Evolutionary conservation across 1,140 invertebrate species (phyloP).

Genomic region (Delia radicum): DNA sequence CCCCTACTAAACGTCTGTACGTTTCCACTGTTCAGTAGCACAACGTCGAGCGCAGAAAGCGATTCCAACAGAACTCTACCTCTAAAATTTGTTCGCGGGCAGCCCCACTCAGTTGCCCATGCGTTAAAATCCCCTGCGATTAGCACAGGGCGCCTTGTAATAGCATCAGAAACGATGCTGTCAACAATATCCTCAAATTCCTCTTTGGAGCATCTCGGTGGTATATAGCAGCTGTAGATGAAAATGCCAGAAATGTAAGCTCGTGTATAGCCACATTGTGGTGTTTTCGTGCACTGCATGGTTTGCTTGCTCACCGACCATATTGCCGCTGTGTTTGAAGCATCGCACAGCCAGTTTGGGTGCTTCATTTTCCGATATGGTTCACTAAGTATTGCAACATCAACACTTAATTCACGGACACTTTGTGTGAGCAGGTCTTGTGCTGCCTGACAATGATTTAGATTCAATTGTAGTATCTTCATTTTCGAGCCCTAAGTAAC

Average conservation of each 20-base stretch:
- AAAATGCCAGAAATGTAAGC: neutral
- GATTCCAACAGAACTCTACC: neutral
- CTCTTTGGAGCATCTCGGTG: neutral
- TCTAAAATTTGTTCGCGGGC: neutral
- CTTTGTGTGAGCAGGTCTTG: neutral
- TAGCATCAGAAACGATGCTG: neutral
- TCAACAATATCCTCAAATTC: neutral
- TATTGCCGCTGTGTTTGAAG: neutral
- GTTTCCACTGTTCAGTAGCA: neutral
- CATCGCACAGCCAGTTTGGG: neutral
- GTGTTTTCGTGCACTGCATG: neutral
- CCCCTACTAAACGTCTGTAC: neutral
- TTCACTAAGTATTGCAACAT: neutral
- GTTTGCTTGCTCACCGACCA: neutral
- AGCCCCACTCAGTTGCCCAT: slow-evolving; percentile 3
- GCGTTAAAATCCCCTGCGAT: slow-evolving; percentile 19
- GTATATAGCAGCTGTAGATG: slow-evolving; percentile 4
- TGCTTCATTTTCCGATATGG: neutral
- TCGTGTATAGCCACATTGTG: neutral
- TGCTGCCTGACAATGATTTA: neutral
- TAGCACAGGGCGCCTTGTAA: neutral
- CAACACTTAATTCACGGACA: neutral
- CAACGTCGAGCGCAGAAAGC: neutral
- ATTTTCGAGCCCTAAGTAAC: neutral
- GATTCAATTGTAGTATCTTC: neutral